Percentiles rank a stretch among this genome's conserved stretches.
phyloP scores from a whole-genome alignment of 1,140 invertebrate genomes.

The Drosophila sp. region DNA sequence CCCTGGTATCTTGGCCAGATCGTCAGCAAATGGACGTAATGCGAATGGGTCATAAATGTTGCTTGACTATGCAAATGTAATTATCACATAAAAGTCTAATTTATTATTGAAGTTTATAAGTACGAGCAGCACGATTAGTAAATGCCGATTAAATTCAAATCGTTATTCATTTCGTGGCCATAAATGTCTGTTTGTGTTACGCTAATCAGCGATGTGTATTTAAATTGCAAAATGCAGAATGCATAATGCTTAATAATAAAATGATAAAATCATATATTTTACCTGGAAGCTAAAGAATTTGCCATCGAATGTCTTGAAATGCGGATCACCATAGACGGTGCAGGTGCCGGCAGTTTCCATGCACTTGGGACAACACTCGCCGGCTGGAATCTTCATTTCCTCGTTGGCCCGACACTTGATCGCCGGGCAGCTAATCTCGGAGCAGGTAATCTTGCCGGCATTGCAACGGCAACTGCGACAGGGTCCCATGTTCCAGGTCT shows the following conservation, averaged over 20 bases:
- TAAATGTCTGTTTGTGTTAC: constrained; percentile 28
- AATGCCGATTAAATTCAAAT: constrained; percentile 26
- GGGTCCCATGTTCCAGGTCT: constrained; percentile 93
- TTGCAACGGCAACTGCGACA: constrained; percentile 94
- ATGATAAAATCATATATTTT: constrained; percentile 7
- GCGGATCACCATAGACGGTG: constrained; percentile 96
- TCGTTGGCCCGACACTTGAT: constrained; percentile 90
- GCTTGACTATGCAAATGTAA: constrained; percentile 38
- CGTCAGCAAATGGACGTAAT: constrained; percentile 20
- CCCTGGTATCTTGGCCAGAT: constrained; percentile 7
- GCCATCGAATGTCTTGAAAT: constrained; percentile 97
- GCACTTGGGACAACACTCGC: constrained; percentile 94
- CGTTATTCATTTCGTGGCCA: constrained; percentile 17
- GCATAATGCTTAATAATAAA: too few species aligned
- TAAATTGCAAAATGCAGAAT: not conserved
- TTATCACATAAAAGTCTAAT: constrained; percentile 43
- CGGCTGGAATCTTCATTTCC: constrained; percentile 88
- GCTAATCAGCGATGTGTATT: not conserved
- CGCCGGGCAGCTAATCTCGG: constrained; percentile 90
- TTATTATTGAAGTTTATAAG: constrained; percentile 22
- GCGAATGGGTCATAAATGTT: constrained; percentile 38
- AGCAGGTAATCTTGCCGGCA: constrained; percentile 91
- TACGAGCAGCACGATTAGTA: constrained; percentile 13
- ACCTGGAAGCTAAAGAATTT: constrained; percentile 95
- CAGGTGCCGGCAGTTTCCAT: constrained; percentile 95